phyloP scores from a whole-genome alignment of 2,888 invertebrate species.

The Meteorus colon region DNA sequence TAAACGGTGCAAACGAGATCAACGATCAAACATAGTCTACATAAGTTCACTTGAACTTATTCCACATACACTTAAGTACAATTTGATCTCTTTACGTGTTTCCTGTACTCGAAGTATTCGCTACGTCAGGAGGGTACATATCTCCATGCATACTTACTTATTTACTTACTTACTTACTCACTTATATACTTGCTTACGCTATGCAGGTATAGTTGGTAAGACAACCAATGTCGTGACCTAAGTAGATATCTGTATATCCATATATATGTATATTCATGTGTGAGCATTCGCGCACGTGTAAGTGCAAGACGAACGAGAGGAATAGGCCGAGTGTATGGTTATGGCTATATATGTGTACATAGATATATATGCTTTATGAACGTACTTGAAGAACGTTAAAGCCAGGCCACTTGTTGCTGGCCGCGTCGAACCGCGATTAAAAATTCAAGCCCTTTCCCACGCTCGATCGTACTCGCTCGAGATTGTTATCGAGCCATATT shows the following conservation, averaged over 20 bases:
- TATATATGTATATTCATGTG: not conserved
- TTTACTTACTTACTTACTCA: no score
- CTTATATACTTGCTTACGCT: not conserved
- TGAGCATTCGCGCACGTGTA: not conserved
- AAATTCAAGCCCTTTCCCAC: constrained; percentile 55
- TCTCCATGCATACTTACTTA: not conserved
- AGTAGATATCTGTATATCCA: constrained; percentile 7
- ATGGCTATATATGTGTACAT: constrained; percentile 33
- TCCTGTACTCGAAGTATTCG: constrained; percentile 15
- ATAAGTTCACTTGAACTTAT: constrained; percentile 9
- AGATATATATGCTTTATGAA: constrained; percentile 32
- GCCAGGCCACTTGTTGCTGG: constrained; percentile 58
- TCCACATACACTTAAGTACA: constrained; percentile 18
- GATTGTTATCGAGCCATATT: constrained; percentile 52
- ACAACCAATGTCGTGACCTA: constrained; percentile 20
- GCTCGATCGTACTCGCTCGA: constrained; percentile 51
- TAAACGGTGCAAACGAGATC: not conserved
- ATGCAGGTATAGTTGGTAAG: constrained; percentile 1
- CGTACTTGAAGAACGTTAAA: constrained; percentile 51
- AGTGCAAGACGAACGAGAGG: constrained; percentile 23
- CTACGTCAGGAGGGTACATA: constrained; percentile 10
- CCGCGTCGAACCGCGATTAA: constrained; percentile 52
- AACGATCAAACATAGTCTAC: constrained; percentile 6
- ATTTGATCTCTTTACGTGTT: constrained; percentile 26
- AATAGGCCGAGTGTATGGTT: constrained; percentile 36